Conservation (phyloP, 1,140 invertebrate species). For the Gonioctena quinquepunctata region DNA sequence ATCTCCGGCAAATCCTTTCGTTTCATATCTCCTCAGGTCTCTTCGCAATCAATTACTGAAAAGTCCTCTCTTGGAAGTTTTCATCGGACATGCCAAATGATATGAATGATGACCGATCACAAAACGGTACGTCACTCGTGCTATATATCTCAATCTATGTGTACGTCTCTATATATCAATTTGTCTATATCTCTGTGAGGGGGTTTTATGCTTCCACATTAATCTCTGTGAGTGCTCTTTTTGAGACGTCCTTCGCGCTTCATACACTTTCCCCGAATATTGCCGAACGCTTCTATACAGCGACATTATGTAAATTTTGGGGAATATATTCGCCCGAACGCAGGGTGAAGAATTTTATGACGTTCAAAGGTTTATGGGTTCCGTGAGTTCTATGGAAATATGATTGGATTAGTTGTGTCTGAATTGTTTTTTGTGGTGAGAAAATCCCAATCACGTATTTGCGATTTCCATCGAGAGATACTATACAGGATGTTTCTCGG, state of each 20-base stretch:
- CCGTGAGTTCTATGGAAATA: neutral
- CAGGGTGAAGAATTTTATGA: neutral
- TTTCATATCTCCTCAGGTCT: neutral
- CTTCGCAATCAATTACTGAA: constrained; percentile 9
- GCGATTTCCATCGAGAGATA: neutral
- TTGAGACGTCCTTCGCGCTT: constrained; percentile 25
- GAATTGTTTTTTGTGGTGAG: neutral
- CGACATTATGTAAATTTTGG: constrained; percentile 45
- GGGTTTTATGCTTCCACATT: constrained; percentile 43
- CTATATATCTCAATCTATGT: constrained; percentile 47
- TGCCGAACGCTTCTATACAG: constrained; percentile 37
- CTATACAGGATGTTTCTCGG: neutral
- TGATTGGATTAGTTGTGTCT: neutral
- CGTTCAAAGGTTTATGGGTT: neutral
- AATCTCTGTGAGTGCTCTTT: constrained; percentile 45
- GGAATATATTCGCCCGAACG: constrained; percentile 25
- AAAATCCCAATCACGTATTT: neutral
- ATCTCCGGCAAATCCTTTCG: no score
- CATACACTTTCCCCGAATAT: constrained; percentile 41
- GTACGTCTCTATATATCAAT: constrained; percentile 47
- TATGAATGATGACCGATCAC: constrained; percentile 42
- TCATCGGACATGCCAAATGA: constrained; percentile 27
- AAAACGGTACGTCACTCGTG: constrained; percentile 26
- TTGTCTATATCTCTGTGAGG: constrained; percentile 38
- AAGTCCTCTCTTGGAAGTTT: constrained; percentile 3